These are phyloP conservation scores for Bombus soroeensis DNA, from an alignment of 1,140 invertebrate species.

Conservation along the genomic window DNA sequence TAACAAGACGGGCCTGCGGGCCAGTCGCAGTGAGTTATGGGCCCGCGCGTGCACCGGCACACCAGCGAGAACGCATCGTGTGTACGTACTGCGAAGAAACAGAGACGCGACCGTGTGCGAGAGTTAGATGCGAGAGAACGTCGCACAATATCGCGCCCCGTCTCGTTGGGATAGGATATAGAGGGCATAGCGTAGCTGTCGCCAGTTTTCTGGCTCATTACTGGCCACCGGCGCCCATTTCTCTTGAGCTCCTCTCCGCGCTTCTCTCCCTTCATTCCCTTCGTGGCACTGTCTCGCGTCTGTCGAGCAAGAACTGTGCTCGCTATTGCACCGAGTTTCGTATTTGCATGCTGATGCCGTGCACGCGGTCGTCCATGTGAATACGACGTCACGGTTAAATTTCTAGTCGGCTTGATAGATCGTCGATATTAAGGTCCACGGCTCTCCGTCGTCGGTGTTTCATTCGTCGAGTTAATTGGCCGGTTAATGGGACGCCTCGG, in stretches of 20 bases:
- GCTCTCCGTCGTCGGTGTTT: neutral
- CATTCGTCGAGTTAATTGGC: constrained; percentile 17
- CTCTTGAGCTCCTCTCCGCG: constrained; percentile 59
- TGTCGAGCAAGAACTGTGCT: constrained; percentile 1
- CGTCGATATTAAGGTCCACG: constrained; percentile 70
- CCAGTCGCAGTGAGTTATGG: constrained; percentile 75
- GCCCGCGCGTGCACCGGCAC: constrained; percentile 65
- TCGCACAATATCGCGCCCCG: constrained; percentile 66
- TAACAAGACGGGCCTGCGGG: constrained; percentile 75
- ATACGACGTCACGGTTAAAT: constrained; percentile 16
- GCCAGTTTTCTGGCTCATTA: constrained; percentile 83
- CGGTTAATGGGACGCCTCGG: neutral
- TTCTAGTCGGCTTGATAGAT: constrained; percentile 72
- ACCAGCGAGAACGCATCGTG: constrained; percentile 58
- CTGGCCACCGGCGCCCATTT: constrained; percentile 77
- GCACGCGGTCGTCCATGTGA: too few species aligned
- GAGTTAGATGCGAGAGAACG: constrained; percentile 34
- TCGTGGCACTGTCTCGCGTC: neutral
- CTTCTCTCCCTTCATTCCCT: neutral
- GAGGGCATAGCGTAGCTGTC: constrained; percentile 79
- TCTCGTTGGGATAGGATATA: constrained; percentile 72
- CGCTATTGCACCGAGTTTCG: constrained; percentile 32
- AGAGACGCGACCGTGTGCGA: constrained; percentile 19
- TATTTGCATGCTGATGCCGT: constrained; percentile 11
- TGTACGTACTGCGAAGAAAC: constrained; percentile 30